phyloP scores from a whole-genome alignment of 2,888 invertebrate genomes.

The Caenorhabditis macrosperma region DNA sequence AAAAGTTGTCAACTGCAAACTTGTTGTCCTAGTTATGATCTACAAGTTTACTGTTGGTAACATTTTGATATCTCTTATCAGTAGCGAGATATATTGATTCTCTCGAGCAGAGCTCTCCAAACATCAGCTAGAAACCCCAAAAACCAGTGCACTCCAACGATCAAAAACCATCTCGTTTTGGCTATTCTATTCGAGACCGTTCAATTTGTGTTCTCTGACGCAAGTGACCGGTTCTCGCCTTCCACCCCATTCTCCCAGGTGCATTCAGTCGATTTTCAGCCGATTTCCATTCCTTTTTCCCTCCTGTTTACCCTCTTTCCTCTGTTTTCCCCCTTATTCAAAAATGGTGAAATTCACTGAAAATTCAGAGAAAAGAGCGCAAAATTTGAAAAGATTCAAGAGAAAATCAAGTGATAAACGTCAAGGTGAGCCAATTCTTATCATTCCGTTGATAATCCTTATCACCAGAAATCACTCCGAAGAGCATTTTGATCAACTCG shows the following conservation, averaged over 20 bases:
- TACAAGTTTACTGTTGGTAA: too few relatives aligned
- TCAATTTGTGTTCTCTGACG: conserved; percentile 14
- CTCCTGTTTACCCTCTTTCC: neutral
- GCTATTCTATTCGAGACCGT: too few relatives aligned
- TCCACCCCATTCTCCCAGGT: neutral
- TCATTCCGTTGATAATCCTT: too few relatives aligned
- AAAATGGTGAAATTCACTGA: neutral
- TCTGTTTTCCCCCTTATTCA: neutral
- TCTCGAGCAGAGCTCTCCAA: too few relatives aligned
- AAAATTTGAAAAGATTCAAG: neutral
- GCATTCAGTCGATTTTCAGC: neutral
- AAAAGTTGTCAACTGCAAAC: too few relatives aligned
- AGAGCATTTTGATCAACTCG: neutral
- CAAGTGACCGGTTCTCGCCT: neutral
- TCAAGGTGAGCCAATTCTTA: too few relatives aligned
- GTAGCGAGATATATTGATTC: too few relatives aligned
- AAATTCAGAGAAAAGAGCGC: neutral
- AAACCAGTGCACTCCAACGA: too few relatives aligned
- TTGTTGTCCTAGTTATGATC: too few relatives aligned
- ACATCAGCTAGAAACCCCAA: too few relatives aligned
- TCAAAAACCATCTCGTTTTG: too few relatives aligned
- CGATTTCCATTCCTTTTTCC: neutral
- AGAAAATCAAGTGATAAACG: neutral
- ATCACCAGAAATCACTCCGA: neutral
- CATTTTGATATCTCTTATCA: too few relatives aligned